Evolutionary conservation across 2,113 vertebrate species (phyloP), one percentile per base, ranked within the genome.

Genomic region (Sclerurus mexicanus): DNA sequence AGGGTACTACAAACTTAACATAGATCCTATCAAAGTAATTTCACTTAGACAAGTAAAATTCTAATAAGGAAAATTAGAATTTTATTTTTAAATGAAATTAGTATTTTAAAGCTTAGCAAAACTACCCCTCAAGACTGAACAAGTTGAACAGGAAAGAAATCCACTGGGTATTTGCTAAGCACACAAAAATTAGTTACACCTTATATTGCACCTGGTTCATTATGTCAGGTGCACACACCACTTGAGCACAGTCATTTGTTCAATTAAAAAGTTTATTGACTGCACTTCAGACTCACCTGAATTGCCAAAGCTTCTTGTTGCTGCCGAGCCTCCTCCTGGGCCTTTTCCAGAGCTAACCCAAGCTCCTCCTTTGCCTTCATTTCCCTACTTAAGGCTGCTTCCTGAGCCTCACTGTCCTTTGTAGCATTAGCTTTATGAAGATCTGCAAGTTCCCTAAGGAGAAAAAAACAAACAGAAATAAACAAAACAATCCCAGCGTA

Each of bases 351-450:
- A 19, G 98, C 98, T 71, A 99, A 71, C 20, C 98, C 98, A 76
- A 99, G 98, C 86, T 99, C 98, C 75, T 99, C 99, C 74, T 98
- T 99, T 25, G 98, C 99, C 96, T 98, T 99, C 60, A 98, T 98
- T 93, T 99, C 99, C 56, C 98, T 97, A 97, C 98, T 99, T 3
- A 99, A 93, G 30, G 99, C 99, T 47, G 97, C 99, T 92, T 99
- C 99, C 95, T 99, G 98, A 13, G 98, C 99, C 94, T 99, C 98
- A 18, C 99, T 99, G 81, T 98, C 99, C 97, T 99, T 99, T 50
- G 98, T 98, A 88, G 99, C 99, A 78, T 99, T 99, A 13, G 97
- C 98, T 98, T 99, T 99, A 86, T 99, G 99, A 83, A 99, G 98
- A 93, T 99, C 99, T 74, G 99, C 98, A 96, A 99, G 98, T 90